A percentile compares a stretch with the other conserved stretches of the same genome.
Evolutionary conservation across 2,113 vertebrate genomes (phyloP).

Genomic region (Phainopepla nitens): DNA sequence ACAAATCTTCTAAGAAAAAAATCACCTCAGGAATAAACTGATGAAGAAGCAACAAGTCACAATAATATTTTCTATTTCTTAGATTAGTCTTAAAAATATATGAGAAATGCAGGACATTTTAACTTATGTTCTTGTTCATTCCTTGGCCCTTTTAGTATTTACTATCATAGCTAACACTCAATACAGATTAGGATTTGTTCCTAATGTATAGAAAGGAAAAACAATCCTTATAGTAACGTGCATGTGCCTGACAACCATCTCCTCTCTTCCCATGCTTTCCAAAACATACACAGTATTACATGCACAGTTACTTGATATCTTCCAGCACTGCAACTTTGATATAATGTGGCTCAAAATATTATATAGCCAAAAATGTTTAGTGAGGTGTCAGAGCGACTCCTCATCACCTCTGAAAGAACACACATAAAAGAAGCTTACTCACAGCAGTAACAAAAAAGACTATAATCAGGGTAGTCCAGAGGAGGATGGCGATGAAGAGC

Average conservation of each 20-base stretch:
- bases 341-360: not conserved
- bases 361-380: not conserved
- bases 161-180: not conserved
- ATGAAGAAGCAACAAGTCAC: not conserved
- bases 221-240: not conserved
- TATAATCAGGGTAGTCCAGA: conserved; percentile 75
- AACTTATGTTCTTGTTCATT: not conserved
- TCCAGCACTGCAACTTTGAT: not conserved
- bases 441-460: conserved; percentile 79
- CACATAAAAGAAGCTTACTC: conserved; percentile 59
- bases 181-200: not conserved
- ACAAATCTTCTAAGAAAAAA: not conserved
- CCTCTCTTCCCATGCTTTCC: not conserved
- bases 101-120: not conserved
- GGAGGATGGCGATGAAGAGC: conserved; percentile 80
- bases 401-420: not conserved
- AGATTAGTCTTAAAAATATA: not conserved
- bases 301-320: not conserved
- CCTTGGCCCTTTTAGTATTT: not conserved
- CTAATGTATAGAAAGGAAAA: not conserved
- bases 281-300: not conserved
- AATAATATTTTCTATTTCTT: not conserved
- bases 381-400: fast-evolving
- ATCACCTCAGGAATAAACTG: not conserved
- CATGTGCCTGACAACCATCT: not conserved